Percentiles rank a stretch among this genome's conserved stretches.
phyloP scores from a whole-genome alignment of 2,113 vertebrate species.

The Sapayoa aenigma region DNA sequence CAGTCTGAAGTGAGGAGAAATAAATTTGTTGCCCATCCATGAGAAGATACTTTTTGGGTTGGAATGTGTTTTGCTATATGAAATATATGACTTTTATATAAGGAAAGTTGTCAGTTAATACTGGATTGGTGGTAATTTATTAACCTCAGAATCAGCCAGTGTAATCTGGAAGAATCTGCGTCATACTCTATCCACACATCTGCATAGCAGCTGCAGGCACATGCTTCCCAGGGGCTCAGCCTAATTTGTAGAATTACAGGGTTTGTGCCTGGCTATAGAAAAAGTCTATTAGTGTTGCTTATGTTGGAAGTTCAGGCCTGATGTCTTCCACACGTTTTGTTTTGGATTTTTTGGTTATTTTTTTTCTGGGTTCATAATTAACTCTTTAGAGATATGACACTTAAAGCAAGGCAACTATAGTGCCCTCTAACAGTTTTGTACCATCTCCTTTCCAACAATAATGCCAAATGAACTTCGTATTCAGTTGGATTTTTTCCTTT shows the following conservation, averaged over 20 bases:
- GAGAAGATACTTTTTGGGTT: not conserved
- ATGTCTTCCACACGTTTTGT: slow-evolving; percentile 75
- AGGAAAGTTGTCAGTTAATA: not conserved
- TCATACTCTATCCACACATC: slow-evolving; percentile 57
- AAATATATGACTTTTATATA: not conserved
- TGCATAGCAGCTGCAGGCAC: slow-evolving; percentile 73
- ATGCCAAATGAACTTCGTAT: not conserved
- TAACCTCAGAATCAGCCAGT: slow-evolving; percentile 22
- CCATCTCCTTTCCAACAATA: not conserved
- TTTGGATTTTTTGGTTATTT: slow-evolving; percentile 10
- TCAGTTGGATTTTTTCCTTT: not conserved
- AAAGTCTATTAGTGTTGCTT: slow-evolving; percentile 71
- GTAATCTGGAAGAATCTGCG: slow-evolving; percentile 42
- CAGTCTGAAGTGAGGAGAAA: not conserved
- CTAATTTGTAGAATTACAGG: slow-evolving; percentile 77
- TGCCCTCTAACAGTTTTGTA: not conserved
- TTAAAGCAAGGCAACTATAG: not conserved
- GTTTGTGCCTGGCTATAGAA: slow-evolving; percentile 69
- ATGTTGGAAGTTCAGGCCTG: slow-evolving; percentile 67
- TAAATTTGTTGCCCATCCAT: not conserved
- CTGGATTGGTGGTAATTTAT: slow-evolving; percentile 12
- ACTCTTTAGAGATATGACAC: slow-evolving; percentile 55
- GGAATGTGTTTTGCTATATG: not conserved
- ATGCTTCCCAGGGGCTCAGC: slow-evolving; percentile 69
- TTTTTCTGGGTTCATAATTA: slow-evolving; percentile 44